Conservation (phyloP, 1,140 invertebrate species). For the Apolygus lucorum region DNA sequence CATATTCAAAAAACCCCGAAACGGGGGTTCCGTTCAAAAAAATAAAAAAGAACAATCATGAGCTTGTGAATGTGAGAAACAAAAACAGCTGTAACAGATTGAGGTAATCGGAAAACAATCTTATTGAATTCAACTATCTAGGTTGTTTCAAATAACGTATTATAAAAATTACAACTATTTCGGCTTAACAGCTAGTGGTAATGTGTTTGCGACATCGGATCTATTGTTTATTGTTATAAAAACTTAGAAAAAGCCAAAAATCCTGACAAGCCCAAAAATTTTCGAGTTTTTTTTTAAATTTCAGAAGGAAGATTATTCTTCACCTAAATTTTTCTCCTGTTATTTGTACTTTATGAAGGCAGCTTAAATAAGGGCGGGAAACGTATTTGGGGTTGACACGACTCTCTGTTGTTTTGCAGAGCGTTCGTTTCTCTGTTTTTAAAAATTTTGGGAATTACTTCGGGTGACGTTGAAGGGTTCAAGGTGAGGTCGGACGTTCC, state of each 20-base stretch:
- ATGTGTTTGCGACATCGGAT: neutral
- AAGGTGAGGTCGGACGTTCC: too few species aligned
- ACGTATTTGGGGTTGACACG: conserved; percentile 5
- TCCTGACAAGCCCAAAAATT: conserved; percentile 20
- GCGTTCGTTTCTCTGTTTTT: too few species aligned
- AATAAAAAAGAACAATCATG: neutral
- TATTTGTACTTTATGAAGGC: conserved; percentile 29
- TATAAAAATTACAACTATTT: neutral
- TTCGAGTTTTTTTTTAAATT: conserved; percentile 17
- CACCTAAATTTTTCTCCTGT: neutral
- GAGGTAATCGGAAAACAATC: neutral
- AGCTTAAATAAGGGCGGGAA: conserved; percentile 26
- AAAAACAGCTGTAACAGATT: neutral
- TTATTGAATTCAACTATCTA: neutral
- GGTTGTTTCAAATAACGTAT: neutral
- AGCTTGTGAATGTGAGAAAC: neutral
- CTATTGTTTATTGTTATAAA: neutral
- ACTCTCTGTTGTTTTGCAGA: too few species aligned
- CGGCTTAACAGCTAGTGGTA: neutral
- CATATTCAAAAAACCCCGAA: too few species aligned
- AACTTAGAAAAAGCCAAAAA: neutral
- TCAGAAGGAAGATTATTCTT: neutral
- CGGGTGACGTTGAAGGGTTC: too few species aligned
- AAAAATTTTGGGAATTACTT: too few species aligned
- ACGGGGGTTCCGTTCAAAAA: neutral